Evolutionary conservation across 2,888 invertebrate species (phyloP).

Genomic region (Lasioglossum marginatum): DNA sequence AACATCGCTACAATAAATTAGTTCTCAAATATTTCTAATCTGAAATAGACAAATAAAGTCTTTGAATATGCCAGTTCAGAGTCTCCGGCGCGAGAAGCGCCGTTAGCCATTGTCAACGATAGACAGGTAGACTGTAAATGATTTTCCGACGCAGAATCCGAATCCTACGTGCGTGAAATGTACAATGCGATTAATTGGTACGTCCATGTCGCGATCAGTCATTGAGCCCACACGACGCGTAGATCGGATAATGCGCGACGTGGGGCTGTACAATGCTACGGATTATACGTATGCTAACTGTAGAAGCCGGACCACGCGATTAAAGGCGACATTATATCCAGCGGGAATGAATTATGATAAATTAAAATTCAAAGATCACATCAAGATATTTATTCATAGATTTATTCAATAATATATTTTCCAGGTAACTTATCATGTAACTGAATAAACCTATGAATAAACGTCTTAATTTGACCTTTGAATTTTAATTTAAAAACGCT

Average conservation of each 20-base stretch:
- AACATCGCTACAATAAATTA: neutral
- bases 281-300: slow-evolving; percentile 19
- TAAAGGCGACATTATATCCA: slow-evolving; percentile 23
- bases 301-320: slow-evolving; percentile 13
- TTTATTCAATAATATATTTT: too few relatives aligned
- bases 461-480: too few relatives aligned
- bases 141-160: slow-evolving; percentile 21
- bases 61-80: neutral
- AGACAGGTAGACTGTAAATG: neutral
- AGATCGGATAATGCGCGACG: slow-evolving; percentile 38
- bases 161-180: slow-evolving; percentile 37
- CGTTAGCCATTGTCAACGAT: neutral
- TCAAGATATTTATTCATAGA: too few relatives aligned
- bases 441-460: too few relatives aligned
- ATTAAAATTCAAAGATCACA: too few relatives aligned
- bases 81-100: too few relatives aligned
- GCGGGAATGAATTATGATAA: neutral
- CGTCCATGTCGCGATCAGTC: slow-evolving; percentile 34
- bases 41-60: neutral
- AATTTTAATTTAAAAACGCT: too few relatives aligned
- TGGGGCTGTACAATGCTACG: slow-evolving; percentile 33
- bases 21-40: too few relatives aligned
- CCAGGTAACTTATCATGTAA: too few relatives aligned
- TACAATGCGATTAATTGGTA: slow-evolving; percentile 50
- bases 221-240: slow-evolving; percentile 37